Percentiles rank a stretch among this genome's conserved stretches.
Evolutionary conservation across 2,797 vertebrate species (phyloP).

Genomic region (Crocidura indochinensis): DNA sequence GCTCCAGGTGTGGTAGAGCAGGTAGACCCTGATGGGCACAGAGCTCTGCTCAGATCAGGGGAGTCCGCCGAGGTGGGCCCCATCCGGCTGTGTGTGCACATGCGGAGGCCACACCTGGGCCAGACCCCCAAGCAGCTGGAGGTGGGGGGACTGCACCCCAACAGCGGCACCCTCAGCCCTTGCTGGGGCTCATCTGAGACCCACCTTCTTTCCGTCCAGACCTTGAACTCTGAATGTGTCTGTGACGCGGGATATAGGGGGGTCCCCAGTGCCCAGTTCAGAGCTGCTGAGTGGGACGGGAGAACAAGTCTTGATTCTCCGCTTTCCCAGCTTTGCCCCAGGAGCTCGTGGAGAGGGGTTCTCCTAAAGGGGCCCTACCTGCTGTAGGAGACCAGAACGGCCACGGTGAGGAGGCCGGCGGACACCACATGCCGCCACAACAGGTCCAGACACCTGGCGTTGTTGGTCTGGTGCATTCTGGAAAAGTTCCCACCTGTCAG

Average conservation of each 20-base stretch:
- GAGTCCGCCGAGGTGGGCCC: constrained; percentile 60
- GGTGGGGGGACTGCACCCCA: neutral
- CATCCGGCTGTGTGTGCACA: neutral
- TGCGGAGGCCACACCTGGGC: neutral
- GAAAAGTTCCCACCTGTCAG: constrained; percentile 78
- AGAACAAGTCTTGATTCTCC: too few relatives aligned
- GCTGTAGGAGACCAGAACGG: constrained; percentile 95
- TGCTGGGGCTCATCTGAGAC: neutral
- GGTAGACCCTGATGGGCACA: constrained; percentile 94
- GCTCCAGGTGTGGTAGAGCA: constrained; percentile 99
- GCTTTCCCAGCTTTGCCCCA: too few relatives aligned
- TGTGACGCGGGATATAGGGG: too few relatives aligned
- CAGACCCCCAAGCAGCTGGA: neutral
- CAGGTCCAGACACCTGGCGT: constrained; percentile 98
- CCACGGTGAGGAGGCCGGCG: too few relatives aligned
- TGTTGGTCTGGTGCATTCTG: constrained; percentile 99
- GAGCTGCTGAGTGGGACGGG: too few relatives aligned
- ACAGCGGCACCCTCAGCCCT: neutral
- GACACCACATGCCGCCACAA: constrained; percentile 95
- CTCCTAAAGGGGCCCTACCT: constrained; percentile 91
- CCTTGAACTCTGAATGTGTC: neutral
- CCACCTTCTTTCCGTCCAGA: neutral
- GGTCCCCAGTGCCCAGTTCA: too few relatives aligned
- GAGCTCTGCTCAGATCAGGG: neutral
- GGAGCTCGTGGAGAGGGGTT: too few relatives aligned